Base-by-base conservation (phyloP, 2,888 invertebrate species). In the Cabera pusaria region DNA sequence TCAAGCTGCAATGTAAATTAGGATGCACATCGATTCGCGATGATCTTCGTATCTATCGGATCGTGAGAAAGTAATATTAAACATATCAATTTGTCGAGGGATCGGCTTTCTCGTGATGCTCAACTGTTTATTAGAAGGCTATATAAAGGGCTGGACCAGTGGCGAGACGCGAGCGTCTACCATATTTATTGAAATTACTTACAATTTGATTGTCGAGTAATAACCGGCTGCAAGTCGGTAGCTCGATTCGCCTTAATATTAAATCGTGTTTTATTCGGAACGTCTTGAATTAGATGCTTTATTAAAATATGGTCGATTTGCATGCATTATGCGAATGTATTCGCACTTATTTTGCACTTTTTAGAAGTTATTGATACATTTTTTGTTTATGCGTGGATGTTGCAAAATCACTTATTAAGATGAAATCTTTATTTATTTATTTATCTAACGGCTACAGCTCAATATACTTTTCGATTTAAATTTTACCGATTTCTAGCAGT, bases 141-240 rank as follows among this genome's bases (percentile, higher is more conserved):
- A 78, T 78, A 78, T 80, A 84, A 80, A 79, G 77, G 77, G 68
- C 59, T 61, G 66, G 58, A 65, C 76, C 41, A 25, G 7, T 31
- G 35, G 41, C 26, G 25, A 31, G 25, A 21, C 34, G 76, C 73
- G 72, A 77, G 57, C 49, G 59, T 56, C 67, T 66, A 66, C 82
- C 78, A 76, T 87, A 85, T 85, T 88, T 86, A 85, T 82, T 86
- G 82, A 84, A 86, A 88, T 88, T 87, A 85, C 87, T 86, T 71
- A 80, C 78, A 79, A 79, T 86, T 85, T 87, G 84, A 85, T 81
- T 86, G 84, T 83, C 67, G 62, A 44, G 66, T 86, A 85, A 86
- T 84, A 72, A 80, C 71, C 68, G 76, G 69, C 53, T 72, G 69
- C 70, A 71, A 71, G 66, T 64, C 80, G 72, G 86, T 81, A 83